phyloP scores from a whole-genome alignment of 2,113 vertebrate genomes.

The Tachycineta bicolor region DNA sequence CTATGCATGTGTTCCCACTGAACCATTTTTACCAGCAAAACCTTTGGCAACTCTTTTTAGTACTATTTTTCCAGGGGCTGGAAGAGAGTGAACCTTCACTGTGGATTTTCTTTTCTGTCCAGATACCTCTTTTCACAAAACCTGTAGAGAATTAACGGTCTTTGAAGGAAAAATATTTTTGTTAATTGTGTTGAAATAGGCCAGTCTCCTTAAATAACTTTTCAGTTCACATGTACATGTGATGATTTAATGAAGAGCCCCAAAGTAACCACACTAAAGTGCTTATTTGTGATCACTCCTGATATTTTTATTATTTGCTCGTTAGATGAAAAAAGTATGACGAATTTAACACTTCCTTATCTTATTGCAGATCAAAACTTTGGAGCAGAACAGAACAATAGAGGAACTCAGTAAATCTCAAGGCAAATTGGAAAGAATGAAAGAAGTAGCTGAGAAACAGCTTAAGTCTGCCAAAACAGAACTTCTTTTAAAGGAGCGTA shows the following conservation, averaged over 20 bases:
- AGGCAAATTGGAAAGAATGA: conserved; percentile 81
- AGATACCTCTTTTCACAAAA: background rate
- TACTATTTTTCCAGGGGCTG: background rate
- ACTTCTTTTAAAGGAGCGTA: conserved; percentile 71
- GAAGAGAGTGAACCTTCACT: background rate
- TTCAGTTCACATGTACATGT: background rate
- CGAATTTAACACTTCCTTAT: background rate
- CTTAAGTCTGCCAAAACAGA: conserved; percentile 77
- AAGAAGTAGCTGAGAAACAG: conserved; percentile 79
- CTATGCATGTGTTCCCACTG: background rate
- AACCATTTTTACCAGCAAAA: background rate
- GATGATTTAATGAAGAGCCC: background rate
- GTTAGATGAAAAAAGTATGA: background rate
- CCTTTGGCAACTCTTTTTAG: background rate
- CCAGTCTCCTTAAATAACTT: background rate
- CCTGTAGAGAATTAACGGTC: background rate
- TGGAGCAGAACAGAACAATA: conserved; percentile 84
- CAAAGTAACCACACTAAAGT: background rate
- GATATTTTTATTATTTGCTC: background rate
- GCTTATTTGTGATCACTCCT: background rate
- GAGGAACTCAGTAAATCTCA: conserved; percentile 83
- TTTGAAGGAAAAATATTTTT: background rate
- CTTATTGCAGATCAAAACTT: conserved; percentile 80
- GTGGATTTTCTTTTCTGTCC: background rate
- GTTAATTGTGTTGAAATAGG: background rate